A percentile compares a stretch with the other conserved stretches of the same genome.
phyloP scores from a whole-genome alignment of 1,140 invertebrate genomes.

The Nephotettix cincticeps region DNA sequence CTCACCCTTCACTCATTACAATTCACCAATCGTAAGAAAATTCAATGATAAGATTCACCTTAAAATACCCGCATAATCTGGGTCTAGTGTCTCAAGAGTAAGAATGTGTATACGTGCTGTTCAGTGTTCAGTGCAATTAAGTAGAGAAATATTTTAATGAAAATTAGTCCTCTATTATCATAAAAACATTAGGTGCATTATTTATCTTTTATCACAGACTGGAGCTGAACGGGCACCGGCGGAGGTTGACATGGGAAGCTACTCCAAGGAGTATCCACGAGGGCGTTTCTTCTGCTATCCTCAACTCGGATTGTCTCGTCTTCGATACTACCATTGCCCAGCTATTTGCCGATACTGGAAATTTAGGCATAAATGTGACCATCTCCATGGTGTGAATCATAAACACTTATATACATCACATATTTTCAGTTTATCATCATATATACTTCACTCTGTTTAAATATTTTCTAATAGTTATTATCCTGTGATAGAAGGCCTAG shows the following conservation, averaged over 20 bases:
- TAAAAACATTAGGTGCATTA: too few species aligned
- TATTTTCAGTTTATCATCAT: neutral
- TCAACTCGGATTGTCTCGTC: constrained; percentile 97
- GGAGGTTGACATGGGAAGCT: constrained; percentile 97
- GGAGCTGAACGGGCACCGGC: constrained; percentile 91
- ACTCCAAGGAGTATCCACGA: constrained; percentile 98
- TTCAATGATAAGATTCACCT: too few species aligned
- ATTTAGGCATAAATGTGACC: constrained; percentile 99
- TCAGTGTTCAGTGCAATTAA: too few species aligned
- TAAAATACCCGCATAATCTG: too few species aligned
- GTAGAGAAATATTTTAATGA: too few species aligned
- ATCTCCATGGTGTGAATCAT: constrained; percentile 63
- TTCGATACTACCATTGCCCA: constrained; percentile 98
- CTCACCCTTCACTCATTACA: too few species aligned
- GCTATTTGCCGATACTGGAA: constrained; percentile 98
- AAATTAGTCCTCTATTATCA: too few species aligned
- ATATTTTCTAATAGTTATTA: too few species aligned
- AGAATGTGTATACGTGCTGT: too few species aligned
- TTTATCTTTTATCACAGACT: constrained; percentile 49
- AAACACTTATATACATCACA: neutral
- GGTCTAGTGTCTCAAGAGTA: too few species aligned
- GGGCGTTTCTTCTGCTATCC: constrained; percentile 96
- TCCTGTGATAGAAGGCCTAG: too few species aligned
- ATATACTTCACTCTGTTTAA: neutral
- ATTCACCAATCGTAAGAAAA: too few species aligned